Evolutionary conservation across 2,113 vertebrate genomes (phyloP).

Genomic region (Aptenodytes forsteri): DNA sequence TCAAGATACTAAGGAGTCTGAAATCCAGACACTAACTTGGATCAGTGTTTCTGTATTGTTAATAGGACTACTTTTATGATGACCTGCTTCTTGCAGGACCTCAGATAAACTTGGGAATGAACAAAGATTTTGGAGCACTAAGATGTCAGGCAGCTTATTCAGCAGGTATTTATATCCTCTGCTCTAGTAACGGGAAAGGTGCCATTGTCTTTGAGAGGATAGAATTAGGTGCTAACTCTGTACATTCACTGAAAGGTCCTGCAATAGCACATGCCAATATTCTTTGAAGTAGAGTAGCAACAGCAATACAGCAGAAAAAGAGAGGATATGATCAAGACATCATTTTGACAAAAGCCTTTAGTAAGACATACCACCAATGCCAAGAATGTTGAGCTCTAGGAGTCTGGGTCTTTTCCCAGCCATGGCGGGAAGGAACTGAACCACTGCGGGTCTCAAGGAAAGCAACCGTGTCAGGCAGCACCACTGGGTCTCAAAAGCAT

Average conservation of each 20-base stretch:
- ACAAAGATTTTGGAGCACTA: background rate
- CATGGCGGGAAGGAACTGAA: background rate
- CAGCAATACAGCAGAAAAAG: background rate
- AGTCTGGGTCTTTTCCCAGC: background rate
- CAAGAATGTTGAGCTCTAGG: background rate
- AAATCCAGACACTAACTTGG: background rate
- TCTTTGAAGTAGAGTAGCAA: background rate
- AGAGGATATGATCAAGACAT: background rate
- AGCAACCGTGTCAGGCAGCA: background rate
- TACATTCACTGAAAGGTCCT: background rate
- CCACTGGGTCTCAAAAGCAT: background rate
- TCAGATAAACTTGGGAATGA: background rate
- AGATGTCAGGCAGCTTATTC: background rate
- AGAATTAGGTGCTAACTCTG: background rate
- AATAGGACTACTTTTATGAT: background rate
- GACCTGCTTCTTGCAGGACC: background rate
- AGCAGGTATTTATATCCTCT: background rate
- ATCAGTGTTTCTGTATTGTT: background rate
- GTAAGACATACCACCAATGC: background rate
- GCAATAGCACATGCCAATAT: background rate
- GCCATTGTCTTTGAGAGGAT: background rate
- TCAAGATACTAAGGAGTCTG: background rate
- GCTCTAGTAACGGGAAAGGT: background rate
- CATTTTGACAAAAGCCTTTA: background rate
- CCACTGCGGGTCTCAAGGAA: background rate